phyloP scores from a whole-genome alignment of 1,140 invertebrate species.

The Diprion similis region DNA sequence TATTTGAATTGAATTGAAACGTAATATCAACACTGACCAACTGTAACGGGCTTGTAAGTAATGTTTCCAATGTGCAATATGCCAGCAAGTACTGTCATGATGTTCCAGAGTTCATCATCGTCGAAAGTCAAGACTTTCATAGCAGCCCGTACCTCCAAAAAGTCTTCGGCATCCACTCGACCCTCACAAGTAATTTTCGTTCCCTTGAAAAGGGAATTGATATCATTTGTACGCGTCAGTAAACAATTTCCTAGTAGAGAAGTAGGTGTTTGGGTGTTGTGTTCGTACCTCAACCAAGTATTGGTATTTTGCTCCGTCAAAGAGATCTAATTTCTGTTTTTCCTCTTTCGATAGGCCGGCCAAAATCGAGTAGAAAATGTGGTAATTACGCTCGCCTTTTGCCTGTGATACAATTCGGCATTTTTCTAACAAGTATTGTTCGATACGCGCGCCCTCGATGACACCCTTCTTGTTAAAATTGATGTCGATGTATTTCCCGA shows the following conservation, averaged over 20 bases:
- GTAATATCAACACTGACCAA: constrained; percentile 55
- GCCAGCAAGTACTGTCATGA: constrained; percentile 83
- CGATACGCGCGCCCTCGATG: constrained; percentile 93
- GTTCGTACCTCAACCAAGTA: constrained; percentile 81
- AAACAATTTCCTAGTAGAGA: too few relatives aligned
- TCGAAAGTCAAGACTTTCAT: constrained; percentile 92
- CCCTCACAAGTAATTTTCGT: constrained; percentile 69
- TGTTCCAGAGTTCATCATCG: constrained; percentile 83
- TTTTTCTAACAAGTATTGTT: constrained; percentile 96
- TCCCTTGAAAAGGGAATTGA: constrained; percentile 8
- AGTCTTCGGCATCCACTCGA: constrained; percentile 83
- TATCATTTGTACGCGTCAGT: not conserved
- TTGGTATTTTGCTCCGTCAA: constrained; percentile 74
- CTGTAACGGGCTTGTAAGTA: constrained; percentile 78
- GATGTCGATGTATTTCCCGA: constrained; percentile 97
- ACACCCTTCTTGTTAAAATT: constrained; percentile 85
- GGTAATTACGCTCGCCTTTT: constrained; percentile 92
- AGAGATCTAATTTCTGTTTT: constrained; percentile 79
- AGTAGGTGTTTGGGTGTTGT: constrained; percentile 53
- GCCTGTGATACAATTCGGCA: constrained; percentile 91
- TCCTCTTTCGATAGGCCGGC: constrained; percentile 83
- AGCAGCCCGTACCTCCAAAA: constrained; percentile 85
- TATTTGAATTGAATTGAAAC: constrained; percentile 4
- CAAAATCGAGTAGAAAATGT: constrained; percentile 94
- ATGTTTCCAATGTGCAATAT: constrained; percentile 92